Evolutionary conservation across 2,113 vertebrate species (phyloP), one percentile per base, ranked within the genome.

Genomic region (Patagioenas fasciata): DNA sequence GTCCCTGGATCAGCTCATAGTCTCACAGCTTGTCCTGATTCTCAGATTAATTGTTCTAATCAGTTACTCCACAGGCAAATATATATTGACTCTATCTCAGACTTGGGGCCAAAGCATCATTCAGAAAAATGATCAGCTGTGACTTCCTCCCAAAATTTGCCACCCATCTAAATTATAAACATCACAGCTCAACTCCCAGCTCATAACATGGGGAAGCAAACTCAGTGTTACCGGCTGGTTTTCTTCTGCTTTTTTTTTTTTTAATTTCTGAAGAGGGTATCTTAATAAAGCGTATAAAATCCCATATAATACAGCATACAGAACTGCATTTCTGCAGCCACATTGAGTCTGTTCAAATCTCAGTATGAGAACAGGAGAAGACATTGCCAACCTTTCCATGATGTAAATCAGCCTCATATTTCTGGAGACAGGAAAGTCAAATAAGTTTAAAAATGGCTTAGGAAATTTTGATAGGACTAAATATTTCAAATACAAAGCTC

Each of bases 21-120:
- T 88, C 90, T 94, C 95, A 88, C 82, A 74, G 88, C 80, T 75
- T 88, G 92, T 61, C 66, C 80, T 29, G 3, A 6, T 89, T 73
- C 81, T 86, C 77, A 77, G 40, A 77, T 89, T 96, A 93, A 84
- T 89, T 88, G 91, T 80, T 93, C 79, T 90, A 94, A 97, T 86
- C 91, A 94, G 54, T 85, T 89, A 36, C 88, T 91, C 71, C 79
- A 66, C 89, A 74, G 81, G 73, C 42, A 92, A 92, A 91, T 88
- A 90, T 56, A 47, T 57, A 72, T 58, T 72, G 88, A 65, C 73
- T 81, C 79, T 72, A 44, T 89, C 89, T 81, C 61, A 66, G 77
- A 78, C 34, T 58, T 25, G 29, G 32, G 80, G 80, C 84, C 74
- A 93, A 50, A 73, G 38, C 23, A 7, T 29, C 50, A 88, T 54